Percentiles rank a stretch among this genome's conserved stretches.
These are phyloP conservation scores for Tetrax tetrax DNA, from an alignment of 2,113 vertebrate species.

Conservation along the genomic window DNA sequence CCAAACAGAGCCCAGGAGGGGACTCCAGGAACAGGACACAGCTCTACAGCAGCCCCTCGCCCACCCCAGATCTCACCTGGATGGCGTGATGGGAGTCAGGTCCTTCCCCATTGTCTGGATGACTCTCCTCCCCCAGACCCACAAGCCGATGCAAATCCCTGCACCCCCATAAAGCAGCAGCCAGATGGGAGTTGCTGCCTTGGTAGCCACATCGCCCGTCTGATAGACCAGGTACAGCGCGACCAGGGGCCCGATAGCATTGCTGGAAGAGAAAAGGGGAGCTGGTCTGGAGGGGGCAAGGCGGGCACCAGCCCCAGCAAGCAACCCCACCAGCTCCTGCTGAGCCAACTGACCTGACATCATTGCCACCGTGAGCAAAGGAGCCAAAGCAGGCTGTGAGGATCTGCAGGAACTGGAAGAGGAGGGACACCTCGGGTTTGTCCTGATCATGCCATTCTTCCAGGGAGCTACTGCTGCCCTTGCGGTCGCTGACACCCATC, in stretches of 20 bases:
- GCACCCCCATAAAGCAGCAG: conserved; percentile 90
- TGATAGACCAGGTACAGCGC: conserved; percentile 90
- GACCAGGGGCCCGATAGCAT: conserved; percentile 94
- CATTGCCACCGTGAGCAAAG: conserved; percentile 96
- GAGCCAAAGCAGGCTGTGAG: conserved; percentile 96
- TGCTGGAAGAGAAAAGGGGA: conserved; percentile 76
- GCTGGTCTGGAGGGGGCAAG: not conserved
- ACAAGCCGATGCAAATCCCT: conserved; percentile 91
- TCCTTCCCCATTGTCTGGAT: conserved; percentile 98
- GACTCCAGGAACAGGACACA: not conserved
- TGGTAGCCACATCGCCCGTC: conserved; percentile 78
- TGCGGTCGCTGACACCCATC: conserved; percentile 60
- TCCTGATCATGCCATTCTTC: conserved; percentile 91
- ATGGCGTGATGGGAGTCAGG: conserved; percentile 95
- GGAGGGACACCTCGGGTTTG: conserved; percentile 86
- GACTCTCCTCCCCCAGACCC: conserved; percentile 97
- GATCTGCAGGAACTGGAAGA: conserved; percentile 97
- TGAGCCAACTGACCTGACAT: conserved; percentile 85
- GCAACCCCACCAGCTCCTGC: not conserved
- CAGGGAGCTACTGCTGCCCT: conserved; percentile 58
- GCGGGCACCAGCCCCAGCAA: not conserved
- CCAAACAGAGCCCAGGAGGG: too few relatives aligned
- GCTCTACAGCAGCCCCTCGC: not conserved
- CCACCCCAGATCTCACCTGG: conserved; percentile 78
- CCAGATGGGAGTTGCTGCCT: conserved; percentile 88